phyloP scores from a whole-genome alignment of 64 coral and sea anemone genomes.

The Acropora yongei region DNA sequence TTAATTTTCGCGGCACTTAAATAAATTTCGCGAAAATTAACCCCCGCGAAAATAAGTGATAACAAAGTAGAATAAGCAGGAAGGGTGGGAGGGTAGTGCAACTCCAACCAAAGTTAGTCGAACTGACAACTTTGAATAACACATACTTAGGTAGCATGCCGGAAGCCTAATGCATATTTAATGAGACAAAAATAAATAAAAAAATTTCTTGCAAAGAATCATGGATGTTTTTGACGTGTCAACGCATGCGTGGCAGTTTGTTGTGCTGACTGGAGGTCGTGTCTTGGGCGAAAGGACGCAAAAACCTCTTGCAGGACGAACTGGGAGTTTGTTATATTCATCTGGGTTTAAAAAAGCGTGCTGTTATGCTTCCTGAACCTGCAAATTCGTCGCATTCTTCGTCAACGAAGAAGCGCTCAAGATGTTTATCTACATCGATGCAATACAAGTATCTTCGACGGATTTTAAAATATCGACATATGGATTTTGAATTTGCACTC shows the following conservation, averaged over 20 bases:
- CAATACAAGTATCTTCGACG: slow-evolving; percentile 92
- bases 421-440: slow-evolving; percentile 85
- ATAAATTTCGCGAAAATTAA: no score
- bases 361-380: slow-evolving; percentile 74
- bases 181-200: no score
- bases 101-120: no score
- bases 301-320: not conserved
- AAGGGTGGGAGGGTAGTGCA: no score
- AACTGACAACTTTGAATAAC: no score
- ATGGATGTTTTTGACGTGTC: slow-evolving; percentile 86
- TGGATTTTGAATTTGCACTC: slow-evolving; percentile 99
- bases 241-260: slow-evolving; percentile 86
- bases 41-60: no score
- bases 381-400: slow-evolving; percentile 72
- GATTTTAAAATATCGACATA: slow-evolving; percentile 94
- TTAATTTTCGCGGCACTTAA: no score
- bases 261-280: not conserved
- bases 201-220: slow-evolving; percentile 36
- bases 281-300: not conserved
- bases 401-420: slow-evolving; percentile 65
- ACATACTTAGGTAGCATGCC: no score
- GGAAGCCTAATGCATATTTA: no score
- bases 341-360: not conserved
- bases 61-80: no score
- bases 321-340: not conserved